Evolutionary conservation across 2,113 vertebrate species (phyloP).

Genomic region (Gila orcuttii): DNA sequence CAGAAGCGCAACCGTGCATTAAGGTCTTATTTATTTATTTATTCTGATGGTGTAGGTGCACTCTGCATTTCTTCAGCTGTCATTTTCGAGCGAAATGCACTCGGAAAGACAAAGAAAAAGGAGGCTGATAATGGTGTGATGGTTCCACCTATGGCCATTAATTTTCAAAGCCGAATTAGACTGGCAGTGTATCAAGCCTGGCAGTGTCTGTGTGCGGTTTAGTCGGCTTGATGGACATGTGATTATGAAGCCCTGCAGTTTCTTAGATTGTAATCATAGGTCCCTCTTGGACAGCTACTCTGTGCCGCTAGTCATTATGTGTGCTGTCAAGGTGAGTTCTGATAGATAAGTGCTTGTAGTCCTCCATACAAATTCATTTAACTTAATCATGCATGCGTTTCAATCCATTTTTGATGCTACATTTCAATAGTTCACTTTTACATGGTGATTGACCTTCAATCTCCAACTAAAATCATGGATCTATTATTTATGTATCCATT

Average conservation of each 20-base stretch:
- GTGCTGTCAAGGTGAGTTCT: conserved; percentile 38
- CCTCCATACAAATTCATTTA: conserved; percentile 3
- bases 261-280: conserved; percentile 61
- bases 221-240: conserved; percentile 56
- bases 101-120: conserved; percentile 24
- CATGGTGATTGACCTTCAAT: conserved; percentile 21
- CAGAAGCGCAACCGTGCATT: not conserved
- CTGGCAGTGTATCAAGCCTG: conserved; percentile 43
- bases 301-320: conserved; percentile 49
- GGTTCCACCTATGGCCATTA: conserved; percentile 50
- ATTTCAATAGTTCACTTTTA: conserved; percentile 26
- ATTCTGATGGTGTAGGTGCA: not conserved
- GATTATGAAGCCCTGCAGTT: conserved; percentile 56
- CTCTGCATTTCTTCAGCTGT: not conserved
- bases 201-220: conserved; percentile 3
- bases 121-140: conserved; percentile 21
- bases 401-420: conserved; percentile 17
- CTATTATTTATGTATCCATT: conserved; percentile 22
- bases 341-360: conserved; percentile 25
- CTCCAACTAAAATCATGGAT: not conserved
- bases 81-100: conserved; percentile 17
- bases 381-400: conserved; percentile 15
- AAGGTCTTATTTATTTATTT: conserved; percentile 8
- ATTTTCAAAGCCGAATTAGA: conserved; percentile 55
- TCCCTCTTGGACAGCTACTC: conserved; percentile 44